Conservation (phyloP, 2,888 invertebrate species). For the Blastobasis lacticolella region DNA sequence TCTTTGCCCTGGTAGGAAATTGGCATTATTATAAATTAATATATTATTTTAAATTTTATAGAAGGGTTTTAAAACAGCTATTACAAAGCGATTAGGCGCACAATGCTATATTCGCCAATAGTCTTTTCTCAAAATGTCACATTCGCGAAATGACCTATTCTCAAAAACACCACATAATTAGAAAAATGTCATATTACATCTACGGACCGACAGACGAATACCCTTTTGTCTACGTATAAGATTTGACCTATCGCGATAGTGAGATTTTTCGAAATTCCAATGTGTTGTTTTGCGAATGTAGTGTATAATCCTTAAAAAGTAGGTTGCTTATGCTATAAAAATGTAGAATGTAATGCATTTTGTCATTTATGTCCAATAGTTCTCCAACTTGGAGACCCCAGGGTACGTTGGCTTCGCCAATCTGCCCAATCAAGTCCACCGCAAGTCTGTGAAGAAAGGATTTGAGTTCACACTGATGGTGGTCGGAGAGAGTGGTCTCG, state of each 20-base stretch:
- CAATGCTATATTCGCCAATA: too few species aligned
- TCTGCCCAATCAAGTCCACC: conserved; percentile 96
- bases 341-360: not conserved
- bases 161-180: too few species aligned
- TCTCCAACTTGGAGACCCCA: conserved; percentile 88
- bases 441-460: conserved; percentile 97
- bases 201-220: not conserved
- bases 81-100: too few species aligned
- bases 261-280: not conserved
- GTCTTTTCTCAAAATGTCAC: too few species aligned
- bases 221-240: not conserved
- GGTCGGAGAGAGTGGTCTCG: conserved; percentile 92
- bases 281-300: not conserved
- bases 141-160: too few species aligned
- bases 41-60: too few species aligned
- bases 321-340: not conserved
- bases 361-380: conserved; percentile 62
- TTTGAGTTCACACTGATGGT: conserved; percentile 99
- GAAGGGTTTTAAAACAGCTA: too few species aligned
- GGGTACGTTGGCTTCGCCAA: conserved; percentile 96
- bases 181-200: not conserved
- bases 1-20: too few species aligned
- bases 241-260: too few species aligned
- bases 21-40: too few species aligned
- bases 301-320: not conserved